Evolutionary conservation across 2,888 invertebrate genomes (phyloP), one percentile per base, ranked within the genome.

Genomic region (Hymenopus coronatus): DNA sequence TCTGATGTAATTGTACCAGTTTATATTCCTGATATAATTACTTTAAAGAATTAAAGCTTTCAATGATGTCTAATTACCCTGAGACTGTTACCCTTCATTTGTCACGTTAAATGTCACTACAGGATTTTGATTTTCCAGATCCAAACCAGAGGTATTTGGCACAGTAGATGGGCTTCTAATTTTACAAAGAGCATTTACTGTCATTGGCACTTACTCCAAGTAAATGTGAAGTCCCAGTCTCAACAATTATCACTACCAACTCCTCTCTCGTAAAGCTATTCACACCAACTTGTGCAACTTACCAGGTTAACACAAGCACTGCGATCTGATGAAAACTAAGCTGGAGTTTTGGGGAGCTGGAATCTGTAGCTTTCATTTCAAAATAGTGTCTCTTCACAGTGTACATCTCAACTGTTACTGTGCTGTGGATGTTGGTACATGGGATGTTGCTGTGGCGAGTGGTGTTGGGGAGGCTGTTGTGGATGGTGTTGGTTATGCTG

Each of bases 401-500:
- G 82, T 9, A 82, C 40, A 14, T 81, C 89, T 89, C 89, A 89
- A 89, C 89, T 89, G 28, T 84, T 88, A 27, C 88, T 89, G 28
- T 89, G 88, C 9, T 85, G 86, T n/a, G 81, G 81, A 83, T 89
- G 89, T 84, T 90, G 90, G 30, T 88, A 89, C 90, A 90, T 90
- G 1, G 89, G 89, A 54, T 90, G 90, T 81, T 89, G 90, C 27
- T 88, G 88, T 14, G 90, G 87, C n/a, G 89, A 87, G 33, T 91
- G 91, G 20, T 90, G 90, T 30, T 89, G 90, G 30, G 89, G 89
- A 12, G 90, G 89, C 25, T 90, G 90, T 0, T 83, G 87, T 2
- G 88, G 89, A 27, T 89, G 91, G 54, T 89, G 90, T 28, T 89
- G 90, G 2, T 88, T 85, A 86, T 81, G 90, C 40, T 82, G 88